Percentiles rank a stretch among this genome's conserved stretches.
Evolutionary conservation across 2,797 vertebrate genomes (phyloP).

Genomic region (Iguana delicatissima): DNA sequence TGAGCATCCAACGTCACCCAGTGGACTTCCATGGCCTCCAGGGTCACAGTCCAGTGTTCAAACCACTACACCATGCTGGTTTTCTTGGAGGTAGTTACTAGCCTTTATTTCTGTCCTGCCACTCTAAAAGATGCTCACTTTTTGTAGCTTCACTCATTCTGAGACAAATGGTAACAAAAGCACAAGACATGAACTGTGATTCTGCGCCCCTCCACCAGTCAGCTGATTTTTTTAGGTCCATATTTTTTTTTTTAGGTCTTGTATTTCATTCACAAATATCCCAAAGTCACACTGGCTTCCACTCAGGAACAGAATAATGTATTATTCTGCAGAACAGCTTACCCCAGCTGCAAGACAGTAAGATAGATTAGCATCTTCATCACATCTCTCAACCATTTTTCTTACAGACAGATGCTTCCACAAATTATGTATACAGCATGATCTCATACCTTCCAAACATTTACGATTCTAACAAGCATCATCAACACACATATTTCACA

Average conservation of each 20-base stretch:
- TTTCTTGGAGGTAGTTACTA: too few relatives aligned
- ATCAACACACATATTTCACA: neutral
- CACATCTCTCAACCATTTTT: neutral
- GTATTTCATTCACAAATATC: neutral
- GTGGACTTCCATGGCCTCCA: too few relatives aligned
- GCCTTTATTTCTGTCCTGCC: neutral
- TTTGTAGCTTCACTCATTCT: neutral
- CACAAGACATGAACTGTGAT: neutral
- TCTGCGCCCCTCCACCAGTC: too few relatives aligned
- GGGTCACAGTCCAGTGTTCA: too few relatives aligned
- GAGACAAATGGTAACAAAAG: neutral
- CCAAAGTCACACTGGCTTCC: neutral
- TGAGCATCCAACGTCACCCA: too few relatives aligned
- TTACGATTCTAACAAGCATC: neutral
- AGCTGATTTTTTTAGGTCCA: neutral
- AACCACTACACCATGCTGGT: too few relatives aligned
- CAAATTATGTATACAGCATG: neutral
- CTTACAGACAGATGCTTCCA: neutral
- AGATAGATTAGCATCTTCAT: slow-evolving; percentile 6
- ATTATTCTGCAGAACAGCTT: neutral
- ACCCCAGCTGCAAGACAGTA: neutral
- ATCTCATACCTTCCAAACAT: neutral
- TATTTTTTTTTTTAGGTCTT: neutral
- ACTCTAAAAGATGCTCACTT: neutral
- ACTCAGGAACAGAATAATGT: neutral